Evolutionary conservation across 2,113 vertebrate species (phyloP).

Genomic region (Onychostoma macrolepis): DNA sequence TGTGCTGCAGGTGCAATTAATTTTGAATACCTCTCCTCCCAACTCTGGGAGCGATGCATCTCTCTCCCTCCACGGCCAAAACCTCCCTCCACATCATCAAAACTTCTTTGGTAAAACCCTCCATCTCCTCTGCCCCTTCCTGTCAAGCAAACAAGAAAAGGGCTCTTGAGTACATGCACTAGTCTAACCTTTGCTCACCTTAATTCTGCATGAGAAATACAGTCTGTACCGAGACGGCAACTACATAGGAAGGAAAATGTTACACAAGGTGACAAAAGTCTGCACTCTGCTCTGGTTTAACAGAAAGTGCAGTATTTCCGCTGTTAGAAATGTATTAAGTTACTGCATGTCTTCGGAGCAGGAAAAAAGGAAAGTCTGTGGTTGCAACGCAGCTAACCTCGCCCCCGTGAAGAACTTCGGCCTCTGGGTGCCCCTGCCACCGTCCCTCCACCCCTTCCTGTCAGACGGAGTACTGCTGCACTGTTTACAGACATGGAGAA

Average conservation of each 20-base stretch:
- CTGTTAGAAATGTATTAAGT: neutral
- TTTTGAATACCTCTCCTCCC: slow-evolving; percentile 93
- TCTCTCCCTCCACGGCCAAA: slow-evolving; percentile 94
- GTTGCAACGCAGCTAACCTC: slow-evolving; percentile 82
- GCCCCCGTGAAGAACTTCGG: slow-evolving; percentile 96
- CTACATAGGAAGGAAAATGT: neutral
- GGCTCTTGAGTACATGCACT: neutral
- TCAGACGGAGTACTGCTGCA: slow-evolving; percentile 92
- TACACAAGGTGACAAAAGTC: too few species aligned
- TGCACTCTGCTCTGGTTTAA: slow-evolving; percentile 22
- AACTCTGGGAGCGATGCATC: slow-evolving; percentile 98
- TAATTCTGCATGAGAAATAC: neutral
- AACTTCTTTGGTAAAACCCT: slow-evolving; percentile 99
- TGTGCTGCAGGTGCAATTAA: neutral
- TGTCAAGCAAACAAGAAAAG: slow-evolving; percentile 71
- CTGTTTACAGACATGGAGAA: slow-evolving; percentile 99
- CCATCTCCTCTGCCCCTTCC: slow-evolving; percentile 96
- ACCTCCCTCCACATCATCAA: slow-evolving; percentile 96
- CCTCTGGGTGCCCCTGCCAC: slow-evolving; percentile 93
- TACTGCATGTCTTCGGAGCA: too few species aligned
- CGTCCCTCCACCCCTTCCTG: slow-evolving; percentile 86
- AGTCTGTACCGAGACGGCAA: neutral
- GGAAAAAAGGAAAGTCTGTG: neutral
- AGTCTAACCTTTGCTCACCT: neutral
- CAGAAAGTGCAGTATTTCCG: neutral